Evolutionary conservation across 2,888 invertebrate genomes (phyloP).

Genomic region (Malthinus flaveolus): DNA sequence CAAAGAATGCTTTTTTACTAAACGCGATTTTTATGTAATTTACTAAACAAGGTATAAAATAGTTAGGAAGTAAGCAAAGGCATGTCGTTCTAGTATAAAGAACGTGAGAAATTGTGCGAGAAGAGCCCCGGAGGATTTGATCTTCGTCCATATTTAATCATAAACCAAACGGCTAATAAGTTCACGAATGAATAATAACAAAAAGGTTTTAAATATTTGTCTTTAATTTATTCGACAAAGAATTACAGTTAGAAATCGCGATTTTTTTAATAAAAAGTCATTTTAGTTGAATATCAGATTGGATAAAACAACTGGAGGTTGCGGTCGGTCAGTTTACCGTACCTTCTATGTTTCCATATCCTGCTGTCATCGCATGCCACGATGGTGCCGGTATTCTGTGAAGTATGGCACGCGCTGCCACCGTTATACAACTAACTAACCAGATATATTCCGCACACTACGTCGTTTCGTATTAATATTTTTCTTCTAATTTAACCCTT

Average conservation of each 20-base stretch:
- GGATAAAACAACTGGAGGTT: constrained; percentile 26
- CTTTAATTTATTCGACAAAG: constrained; percentile 11
- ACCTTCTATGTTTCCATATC: constrained; percentile 24
- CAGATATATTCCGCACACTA: constrained; percentile 19
- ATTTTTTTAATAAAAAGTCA: constrained; percentile 11
- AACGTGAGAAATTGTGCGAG: constrained; percentile 29
- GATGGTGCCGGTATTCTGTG: constrained; percentile 26
- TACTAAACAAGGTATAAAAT: constrained; percentile 31
- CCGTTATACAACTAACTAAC: constrained; percentile 22
- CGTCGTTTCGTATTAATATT: too few relatives aligned
- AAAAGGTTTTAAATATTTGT: constrained; percentile 15
- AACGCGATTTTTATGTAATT: constrained; percentile 29
- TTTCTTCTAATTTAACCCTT: too few relatives aligned
- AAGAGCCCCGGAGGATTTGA: neutral
- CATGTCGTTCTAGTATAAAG: constrained; percentile 28
- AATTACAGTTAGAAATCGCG: constrained; percentile 18
- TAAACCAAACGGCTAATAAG: constrained; percentile 13
- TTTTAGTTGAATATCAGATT: constrained; percentile 21
- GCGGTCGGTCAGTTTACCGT: constrained; percentile 29
- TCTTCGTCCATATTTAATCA: constrained; percentile 13
- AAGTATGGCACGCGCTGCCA: constrained; percentile 30
- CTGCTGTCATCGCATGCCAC: constrained; percentile 29
- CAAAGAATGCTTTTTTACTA: constrained; percentile 6
- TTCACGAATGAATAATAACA: constrained; percentile 8
- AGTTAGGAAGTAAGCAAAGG: constrained; percentile 28